Percentiles rank a stretch among this genome's conserved stretches.
phyloP scores from a whole-genome alignment of 2,797 vertebrate genomes.

The Helicolenus hilgendorfi region DNA sequence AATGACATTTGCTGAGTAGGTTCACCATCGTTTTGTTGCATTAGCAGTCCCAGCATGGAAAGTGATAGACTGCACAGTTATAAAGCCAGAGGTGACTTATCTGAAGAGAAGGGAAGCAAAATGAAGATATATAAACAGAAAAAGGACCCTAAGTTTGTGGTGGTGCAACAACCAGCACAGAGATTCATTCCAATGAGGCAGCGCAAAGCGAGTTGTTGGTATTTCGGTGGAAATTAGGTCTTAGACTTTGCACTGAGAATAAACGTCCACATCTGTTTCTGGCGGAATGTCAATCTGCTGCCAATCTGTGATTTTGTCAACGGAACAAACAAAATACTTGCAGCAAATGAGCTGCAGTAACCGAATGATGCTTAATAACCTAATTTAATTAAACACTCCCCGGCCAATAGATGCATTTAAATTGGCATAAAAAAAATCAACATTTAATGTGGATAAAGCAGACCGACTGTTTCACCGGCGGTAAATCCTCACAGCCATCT shows the following conservation, averaged over 20 bases:
- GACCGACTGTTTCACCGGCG: background rate
- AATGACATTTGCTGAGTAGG: background rate
- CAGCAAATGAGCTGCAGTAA: background rate
- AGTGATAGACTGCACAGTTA: background rate
- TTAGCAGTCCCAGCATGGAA: background rate
- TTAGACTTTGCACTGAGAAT: background rate
- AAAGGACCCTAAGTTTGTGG: background rate
- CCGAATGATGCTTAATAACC: background rate
- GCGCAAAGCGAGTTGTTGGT: background rate
- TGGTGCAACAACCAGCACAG: background rate
- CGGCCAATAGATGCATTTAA: background rate
- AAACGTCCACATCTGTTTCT: background rate
- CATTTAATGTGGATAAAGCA: background rate
- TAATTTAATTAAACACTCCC: background rate
- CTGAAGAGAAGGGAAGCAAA: background rate
- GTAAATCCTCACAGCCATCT: background rate
- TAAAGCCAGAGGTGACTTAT: background rate
- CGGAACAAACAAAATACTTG: background rate
- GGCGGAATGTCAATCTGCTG: background rate
- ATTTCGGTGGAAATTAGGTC: background rate
- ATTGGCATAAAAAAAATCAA: background rate
- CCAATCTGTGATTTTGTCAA: background rate
- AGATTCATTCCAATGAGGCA: background rate
- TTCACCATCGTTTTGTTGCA: constrained; percentile 20
- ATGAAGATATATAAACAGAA: background rate